Evolutionary conservation across 2,797 vertebrate genomes (phyloP), one percentile per base, ranked within the genome.

Genomic region (Pipistrellus kuhlii): DNA sequence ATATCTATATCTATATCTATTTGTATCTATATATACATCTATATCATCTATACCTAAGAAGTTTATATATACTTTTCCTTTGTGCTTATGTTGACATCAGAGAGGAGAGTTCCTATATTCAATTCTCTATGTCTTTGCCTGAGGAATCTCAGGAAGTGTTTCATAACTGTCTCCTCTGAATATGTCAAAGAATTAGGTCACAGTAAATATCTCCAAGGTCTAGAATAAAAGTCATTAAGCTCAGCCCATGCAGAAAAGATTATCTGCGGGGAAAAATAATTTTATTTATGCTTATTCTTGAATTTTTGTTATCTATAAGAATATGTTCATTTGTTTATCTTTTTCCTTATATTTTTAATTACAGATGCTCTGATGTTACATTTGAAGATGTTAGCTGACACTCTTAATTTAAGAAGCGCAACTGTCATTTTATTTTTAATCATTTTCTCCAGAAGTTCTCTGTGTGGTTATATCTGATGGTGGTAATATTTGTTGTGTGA

Each of bases 371-470:
- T 57, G 25, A 83, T 62, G 81, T 41, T 82, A 53, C 64, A 86
- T 83, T 91, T 73, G 9, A 25, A 85, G 94, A 87, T 64, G 85
- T 85, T 88, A 6, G 48, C 55, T 91, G 62, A 85, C 82, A 76
- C 12, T 11, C 78, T 84, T n/a, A 95, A 84, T 90, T 94, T 93
- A 38, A 80, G 91, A 85, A 86, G 48, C 48, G 94, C 38, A 91
- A 35, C 55, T 90, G 72, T 93, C 82, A 53, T 59, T 94, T 91
- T 87, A 85, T 89, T 91, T 91, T 96, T 81, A 91, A 66, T 87
- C 17, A 25, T 91, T 68, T 92, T 80, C 69, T 91, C 55, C 53
- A 90, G 55, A 94, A 80, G 59, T 27, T 62, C 25, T 55, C 5
- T 80, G 64, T 72, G 46, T 59, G 12, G 68, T 64, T 92, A 88